These are phyloP conservation scores for Palythoa caribaeorum DNA, from an alignment of 92 coral and sea anemone species.

Conservation along the genomic window DNA sequence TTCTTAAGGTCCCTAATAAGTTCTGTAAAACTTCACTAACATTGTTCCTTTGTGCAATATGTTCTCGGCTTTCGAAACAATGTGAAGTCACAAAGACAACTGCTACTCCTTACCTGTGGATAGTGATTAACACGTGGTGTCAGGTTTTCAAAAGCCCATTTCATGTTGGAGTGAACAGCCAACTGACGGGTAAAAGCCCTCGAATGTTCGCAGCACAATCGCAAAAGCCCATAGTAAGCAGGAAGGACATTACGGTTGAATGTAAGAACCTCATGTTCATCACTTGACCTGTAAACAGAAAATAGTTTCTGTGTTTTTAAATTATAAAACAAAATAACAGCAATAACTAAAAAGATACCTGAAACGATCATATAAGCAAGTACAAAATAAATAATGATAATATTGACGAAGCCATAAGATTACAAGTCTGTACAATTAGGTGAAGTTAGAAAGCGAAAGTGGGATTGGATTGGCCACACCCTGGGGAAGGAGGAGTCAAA, in stretches of 20 bases:
- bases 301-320: background rate
- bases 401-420: no score
- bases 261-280: constrained; percentile 94
- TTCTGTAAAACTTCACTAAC: no score
- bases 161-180: constrained; percentile 95
- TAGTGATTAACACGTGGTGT: constrained; percentile 93
- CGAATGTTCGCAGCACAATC: constrained; percentile 95
- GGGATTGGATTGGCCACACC: no score
- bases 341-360: no score
- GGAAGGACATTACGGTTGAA: constrained; percentile 97
- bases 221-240: constrained; percentile 91
- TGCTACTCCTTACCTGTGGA: constrained; percentile 82
- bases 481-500: no score
- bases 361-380: no score
- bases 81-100: background rate
- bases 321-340: background rate
- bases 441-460: no score
- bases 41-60: no score
- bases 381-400: no score
- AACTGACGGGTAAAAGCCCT: constrained; percentile 88
- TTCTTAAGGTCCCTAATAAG: no score
- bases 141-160: constrained; percentile 98
- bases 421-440: no score
- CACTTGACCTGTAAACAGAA: constrained; percentile 81
- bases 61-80: no score